Evolutionary conservation across 2,797 vertebrate species (phyloP).

Genomic region (Melanotaenia boesemani): DNA sequence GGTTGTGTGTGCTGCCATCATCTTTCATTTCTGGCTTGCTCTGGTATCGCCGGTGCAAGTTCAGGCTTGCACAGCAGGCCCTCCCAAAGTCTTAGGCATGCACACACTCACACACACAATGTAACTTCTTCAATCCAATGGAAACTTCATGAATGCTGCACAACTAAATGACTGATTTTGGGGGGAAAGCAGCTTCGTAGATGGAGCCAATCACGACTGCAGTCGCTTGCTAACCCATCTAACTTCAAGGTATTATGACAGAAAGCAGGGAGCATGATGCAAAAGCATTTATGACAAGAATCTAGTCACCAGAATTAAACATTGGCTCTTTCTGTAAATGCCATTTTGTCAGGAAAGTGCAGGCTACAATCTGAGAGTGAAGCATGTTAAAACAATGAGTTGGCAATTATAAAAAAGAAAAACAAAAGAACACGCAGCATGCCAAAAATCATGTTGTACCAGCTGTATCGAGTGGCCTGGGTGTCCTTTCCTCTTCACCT

Average conservation of each 20-base stretch:
- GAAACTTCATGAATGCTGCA: constrained; percentile 51
- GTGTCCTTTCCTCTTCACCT: too few species aligned
- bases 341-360: too few species aligned
- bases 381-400: too few species aligned
- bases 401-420: too few species aligned
- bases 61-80: constrained; percentile 74
- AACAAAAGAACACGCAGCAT: too few species aligned
- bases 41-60: constrained; percentile 76
- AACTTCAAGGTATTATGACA: constrained; percentile 16
- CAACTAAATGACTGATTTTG: constrained; percentile 71
- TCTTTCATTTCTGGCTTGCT: constrained; percentile 75
- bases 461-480: too few species aligned
- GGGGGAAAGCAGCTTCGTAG: constrained; percentile 45
- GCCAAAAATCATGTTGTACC: too few species aligned
- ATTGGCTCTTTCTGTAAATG: not conserved
- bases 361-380: too few species aligned
- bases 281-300: not conserved
- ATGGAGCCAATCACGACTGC: constrained; percentile 56
- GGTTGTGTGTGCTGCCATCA: constrained; percentile 44
- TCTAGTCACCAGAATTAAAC: not conserved
- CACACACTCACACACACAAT: constrained; percentile 46
- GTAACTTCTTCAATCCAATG: constrained; percentile 69
- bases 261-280: constrained; percentile 24
- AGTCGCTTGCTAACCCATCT: constrained; percentile 45
- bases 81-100: constrained; percentile 83